These are phyloP conservation scores for Alouatta palliata DNA, from an alignment of 2,113 vertebrate species.

Conservation along the genomic window DNA sequence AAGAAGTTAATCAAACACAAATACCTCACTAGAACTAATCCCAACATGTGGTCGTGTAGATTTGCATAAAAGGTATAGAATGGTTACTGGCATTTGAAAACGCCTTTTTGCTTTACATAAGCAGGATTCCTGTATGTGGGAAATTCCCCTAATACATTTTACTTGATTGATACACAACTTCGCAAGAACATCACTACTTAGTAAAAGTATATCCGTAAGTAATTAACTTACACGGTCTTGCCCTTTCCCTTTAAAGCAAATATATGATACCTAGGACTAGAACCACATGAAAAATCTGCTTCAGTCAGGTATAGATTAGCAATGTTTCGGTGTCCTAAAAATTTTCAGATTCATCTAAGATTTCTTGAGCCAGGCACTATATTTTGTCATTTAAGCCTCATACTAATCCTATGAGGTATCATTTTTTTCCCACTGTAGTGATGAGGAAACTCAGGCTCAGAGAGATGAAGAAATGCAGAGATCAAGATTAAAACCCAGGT, in stretches of 20 bases:
- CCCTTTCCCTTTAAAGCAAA: slow-evolving; percentile 31
- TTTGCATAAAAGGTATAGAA: neutral
- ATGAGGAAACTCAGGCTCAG: neutral
- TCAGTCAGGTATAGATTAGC: neutral
- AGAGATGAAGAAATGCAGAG: neutral
- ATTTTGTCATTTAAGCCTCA: neutral
- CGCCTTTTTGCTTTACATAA: neutral
- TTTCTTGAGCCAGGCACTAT: neutral
- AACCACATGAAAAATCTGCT: neutral
- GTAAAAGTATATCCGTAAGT: neutral
- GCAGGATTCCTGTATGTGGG: neutral
- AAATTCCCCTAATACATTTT: neutral
- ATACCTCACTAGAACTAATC: neutral
- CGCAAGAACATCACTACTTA: neutral
- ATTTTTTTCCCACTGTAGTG: neutral
- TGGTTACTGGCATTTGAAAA: neutral
- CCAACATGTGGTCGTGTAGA: neutral
- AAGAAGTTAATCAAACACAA: neutral
- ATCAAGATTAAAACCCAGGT: neutral
- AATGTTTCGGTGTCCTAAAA: neutral
- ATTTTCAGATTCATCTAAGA: neutral
- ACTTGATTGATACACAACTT: neutral
- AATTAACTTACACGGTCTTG: neutral
- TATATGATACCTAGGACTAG: neutral
- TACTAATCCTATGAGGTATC: neutral